phyloP scores from a whole-genome alignment of 2,113 vertebrate genomes.

The Plotosus lineatus region DNA sequence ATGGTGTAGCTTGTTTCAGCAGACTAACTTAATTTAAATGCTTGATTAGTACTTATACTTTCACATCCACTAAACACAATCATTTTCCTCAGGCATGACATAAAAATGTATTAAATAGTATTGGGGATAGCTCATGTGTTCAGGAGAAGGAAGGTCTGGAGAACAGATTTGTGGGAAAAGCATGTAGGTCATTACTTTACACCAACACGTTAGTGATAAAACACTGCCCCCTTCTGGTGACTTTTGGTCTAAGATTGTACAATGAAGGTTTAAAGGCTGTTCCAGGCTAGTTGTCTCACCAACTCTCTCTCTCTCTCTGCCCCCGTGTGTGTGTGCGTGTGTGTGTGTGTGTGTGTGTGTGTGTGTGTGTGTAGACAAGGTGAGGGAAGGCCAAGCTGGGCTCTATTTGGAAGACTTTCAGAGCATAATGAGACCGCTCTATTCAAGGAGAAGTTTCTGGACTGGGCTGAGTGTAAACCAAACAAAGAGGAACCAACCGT shows the following conservation, averaged over 20 bases:
- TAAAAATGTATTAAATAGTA: neutral
- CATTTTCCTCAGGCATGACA: conserved; percentile 30
- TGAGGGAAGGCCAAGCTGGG: conserved; percentile 74
- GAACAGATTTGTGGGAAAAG: conserved; percentile 10
- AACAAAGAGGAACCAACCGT: conserved; percentile 63
- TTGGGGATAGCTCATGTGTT: conserved; percentile 1
- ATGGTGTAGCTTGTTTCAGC: neutral
- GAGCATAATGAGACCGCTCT: conserved; percentile 80
- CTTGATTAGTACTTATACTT: neutral
- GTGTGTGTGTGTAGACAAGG: conserved; percentile 63
- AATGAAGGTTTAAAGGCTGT: neutral
- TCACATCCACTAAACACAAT: conserved; percentile 48
- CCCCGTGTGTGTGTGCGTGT: conserved; percentile 13
- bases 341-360: conserved; percentile 28
- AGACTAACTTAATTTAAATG: neutral
- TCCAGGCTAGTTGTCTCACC: neutral
- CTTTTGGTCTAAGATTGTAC: neutral
- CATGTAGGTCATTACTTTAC: conserved; percentile 58
- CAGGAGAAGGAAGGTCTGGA: neutral
- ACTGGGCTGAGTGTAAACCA: conserved; percentile 73
- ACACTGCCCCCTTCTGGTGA: conserved; percentile 34
- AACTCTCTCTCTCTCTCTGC: neutral
- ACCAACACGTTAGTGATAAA: neutral
- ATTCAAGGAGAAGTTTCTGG: conserved; percentile 81
- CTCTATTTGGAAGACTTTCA: conserved; percentile 75